A percentile compares a stretch with the other conserved stretches of the same genome.
phyloP scores from a whole-genome alignment of 2,113 vertebrate species.

The Perca fluviatilis region DNA sequence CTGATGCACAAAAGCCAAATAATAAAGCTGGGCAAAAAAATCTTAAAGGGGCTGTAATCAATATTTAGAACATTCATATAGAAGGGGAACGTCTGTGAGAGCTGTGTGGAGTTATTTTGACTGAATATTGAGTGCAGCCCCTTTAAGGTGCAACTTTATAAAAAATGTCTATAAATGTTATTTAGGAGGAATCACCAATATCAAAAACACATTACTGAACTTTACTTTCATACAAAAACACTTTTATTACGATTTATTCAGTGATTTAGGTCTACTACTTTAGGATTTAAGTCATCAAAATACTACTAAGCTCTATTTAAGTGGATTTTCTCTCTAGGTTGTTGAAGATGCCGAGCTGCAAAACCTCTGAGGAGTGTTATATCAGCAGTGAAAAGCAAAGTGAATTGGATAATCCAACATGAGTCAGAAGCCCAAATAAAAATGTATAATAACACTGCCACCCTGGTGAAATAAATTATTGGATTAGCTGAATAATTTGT shows the following conservation, averaged over 20 bases:
- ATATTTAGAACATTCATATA: no score
- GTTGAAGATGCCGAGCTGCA: background rate
- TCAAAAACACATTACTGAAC: background rate
- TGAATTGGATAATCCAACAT: constrained; percentile 16
- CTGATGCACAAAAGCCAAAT: background rate
- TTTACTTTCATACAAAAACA: background rate
- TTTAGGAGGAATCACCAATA: background rate
- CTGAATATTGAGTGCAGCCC: no score
- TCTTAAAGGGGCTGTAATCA: no score
- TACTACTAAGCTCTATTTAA: background rate
- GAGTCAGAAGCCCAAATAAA: background rate
- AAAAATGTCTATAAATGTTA: background rate
- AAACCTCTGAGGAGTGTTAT: background rate
- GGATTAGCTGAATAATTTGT: background rate
- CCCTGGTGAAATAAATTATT: background rate
- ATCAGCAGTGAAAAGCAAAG: background rate
- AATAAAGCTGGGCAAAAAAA: background rate
- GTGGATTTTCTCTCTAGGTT: constrained; percentile 1
- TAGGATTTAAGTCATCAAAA: background rate
- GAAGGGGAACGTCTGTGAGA: no score
- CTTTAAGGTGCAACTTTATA: background rate
- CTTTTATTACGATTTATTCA: background rate
- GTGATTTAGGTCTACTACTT: background rate
- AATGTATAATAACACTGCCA: background rate
- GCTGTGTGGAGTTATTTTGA: no score